Evolutionary conservation across 2,888 invertebrate genomes (phyloP).

Genomic region (Sesamia inferens): DNA sequence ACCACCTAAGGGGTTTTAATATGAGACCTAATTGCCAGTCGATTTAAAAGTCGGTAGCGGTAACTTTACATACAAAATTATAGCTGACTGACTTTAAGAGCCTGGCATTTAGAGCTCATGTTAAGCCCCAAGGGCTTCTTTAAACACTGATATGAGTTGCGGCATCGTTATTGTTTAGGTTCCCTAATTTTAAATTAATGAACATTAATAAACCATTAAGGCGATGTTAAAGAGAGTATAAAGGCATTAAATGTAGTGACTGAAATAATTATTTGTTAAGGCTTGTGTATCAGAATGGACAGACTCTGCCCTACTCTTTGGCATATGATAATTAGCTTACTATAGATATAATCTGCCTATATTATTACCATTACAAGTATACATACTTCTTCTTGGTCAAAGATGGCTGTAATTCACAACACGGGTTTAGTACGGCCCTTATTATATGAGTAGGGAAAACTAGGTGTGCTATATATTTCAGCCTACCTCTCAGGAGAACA

Average conservation of each 20-base stretch:
- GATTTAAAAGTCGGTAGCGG: slow-evolving; percentile 39
- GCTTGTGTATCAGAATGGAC: background rate
- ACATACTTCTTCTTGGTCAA: background rate
- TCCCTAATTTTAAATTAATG: background rate
- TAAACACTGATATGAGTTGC: slow-evolving; percentile 12
- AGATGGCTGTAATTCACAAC: background rate
- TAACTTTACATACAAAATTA: slow-evolving; percentile 46
- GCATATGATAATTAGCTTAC: background rate
- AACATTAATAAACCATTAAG: background rate
- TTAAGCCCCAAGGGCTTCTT: slow-evolving; percentile 34
- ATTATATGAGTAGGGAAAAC: background rate
- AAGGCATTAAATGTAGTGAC: background rate
- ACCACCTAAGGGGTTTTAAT: slow-evolving; percentile 30
- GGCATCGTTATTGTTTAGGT: background rate
- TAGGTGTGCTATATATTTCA: background rate
- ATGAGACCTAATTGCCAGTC: slow-evolving; percentile 35
- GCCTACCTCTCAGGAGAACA: background rate
- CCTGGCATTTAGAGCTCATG: slow-evolving; percentile 15
- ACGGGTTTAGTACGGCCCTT: background rate
- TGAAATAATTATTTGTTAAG: background rate
- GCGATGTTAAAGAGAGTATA: background rate
- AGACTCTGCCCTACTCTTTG: background rate
- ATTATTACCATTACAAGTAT: background rate
- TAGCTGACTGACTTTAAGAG: slow-evolving; percentile 27
- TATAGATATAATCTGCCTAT: background rate